These are phyloP conservation scores for Margarornis squamiger DNA, from an alignment of 2,797 vertebrate genomes.

Conservation along the genomic window DNA sequence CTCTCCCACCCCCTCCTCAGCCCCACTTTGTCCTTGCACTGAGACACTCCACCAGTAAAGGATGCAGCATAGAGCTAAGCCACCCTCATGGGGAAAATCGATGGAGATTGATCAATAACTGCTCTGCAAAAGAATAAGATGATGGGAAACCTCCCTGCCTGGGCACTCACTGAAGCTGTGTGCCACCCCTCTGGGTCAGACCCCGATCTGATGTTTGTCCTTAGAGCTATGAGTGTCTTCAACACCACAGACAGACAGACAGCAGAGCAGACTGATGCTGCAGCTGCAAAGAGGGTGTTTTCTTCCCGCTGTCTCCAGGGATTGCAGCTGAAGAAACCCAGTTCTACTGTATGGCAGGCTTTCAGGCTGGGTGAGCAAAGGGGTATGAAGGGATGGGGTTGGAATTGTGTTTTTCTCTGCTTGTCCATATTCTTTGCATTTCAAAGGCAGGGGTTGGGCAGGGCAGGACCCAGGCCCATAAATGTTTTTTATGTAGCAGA, in stretches of 20 bases:
- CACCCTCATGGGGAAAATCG: background rate
- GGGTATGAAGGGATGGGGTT: background rate
- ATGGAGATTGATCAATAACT: background rate
- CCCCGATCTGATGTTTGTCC: background rate
- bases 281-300: background rate
- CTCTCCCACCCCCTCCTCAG: background rate
- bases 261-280: background rate
- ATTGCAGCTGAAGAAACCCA: background rate
- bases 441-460: background rate
- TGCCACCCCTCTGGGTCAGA: background rate
- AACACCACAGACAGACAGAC: background rate
- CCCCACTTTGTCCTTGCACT: background rate
- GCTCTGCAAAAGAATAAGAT: background rate
- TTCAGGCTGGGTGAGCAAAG: background rate
- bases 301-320: background rate
- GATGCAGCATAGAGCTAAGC: background rate
- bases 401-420: background rate
- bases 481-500: background rate
- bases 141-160: background rate
- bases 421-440: background rate
- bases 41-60: background rate
- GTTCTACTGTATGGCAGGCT: fast-evolving
- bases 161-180: background rate
- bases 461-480: background rate
- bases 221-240: fast-evolving